phyloP scores from a whole-genome alignment of 2,888 invertebrate species.

The Ornithoptera priamus region DNA sequence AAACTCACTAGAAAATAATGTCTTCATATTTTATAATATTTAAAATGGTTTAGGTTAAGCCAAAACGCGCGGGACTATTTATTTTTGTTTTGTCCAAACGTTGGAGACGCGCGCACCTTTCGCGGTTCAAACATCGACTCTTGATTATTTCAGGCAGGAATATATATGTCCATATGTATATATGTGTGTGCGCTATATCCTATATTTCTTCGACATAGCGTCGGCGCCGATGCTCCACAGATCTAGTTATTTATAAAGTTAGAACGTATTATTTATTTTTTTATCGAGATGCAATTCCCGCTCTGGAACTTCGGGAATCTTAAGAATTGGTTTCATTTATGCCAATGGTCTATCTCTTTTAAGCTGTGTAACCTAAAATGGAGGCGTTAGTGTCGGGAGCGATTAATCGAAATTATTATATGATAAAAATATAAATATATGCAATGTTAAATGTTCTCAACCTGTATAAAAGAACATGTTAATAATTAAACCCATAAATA shows the following conservation, averaged over 20 bases:
- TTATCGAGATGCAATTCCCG: conserved; percentile 56
- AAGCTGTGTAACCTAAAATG: conserved; percentile 22
- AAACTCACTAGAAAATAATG: too few species aligned
- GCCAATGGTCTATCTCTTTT: conserved; percentile 29
- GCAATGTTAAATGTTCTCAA: too few species aligned
- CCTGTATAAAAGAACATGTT: too few species aligned
- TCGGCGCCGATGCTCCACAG: conserved; percentile 58
- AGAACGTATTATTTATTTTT: conserved; percentile 40
- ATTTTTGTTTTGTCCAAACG: conserved; percentile 4
- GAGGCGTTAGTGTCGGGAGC: not conserved
- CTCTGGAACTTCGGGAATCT: conserved; percentile 42
- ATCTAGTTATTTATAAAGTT: conserved; percentile 67
- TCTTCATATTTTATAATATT: too few species aligned
- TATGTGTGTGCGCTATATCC: conserved; percentile 41
- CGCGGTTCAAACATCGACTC: conserved; percentile 43
- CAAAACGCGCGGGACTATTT: not conserved
- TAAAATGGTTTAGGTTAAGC: too few species aligned
- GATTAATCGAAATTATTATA: too few species aligned
- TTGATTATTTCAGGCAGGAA: conserved; percentile 49
- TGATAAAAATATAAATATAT: too few species aligned
- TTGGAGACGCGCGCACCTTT: conserved; percentile 32
- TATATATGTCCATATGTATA: conserved; percentile 34
- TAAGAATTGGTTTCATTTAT: conserved; percentile 37
- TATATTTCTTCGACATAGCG: conserved; percentile 60
- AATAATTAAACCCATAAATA: too few species aligned